phyloP scores from a whole-genome alignment of 2,888 invertebrate genomes.

The Agonum fuliginosum region DNA sequence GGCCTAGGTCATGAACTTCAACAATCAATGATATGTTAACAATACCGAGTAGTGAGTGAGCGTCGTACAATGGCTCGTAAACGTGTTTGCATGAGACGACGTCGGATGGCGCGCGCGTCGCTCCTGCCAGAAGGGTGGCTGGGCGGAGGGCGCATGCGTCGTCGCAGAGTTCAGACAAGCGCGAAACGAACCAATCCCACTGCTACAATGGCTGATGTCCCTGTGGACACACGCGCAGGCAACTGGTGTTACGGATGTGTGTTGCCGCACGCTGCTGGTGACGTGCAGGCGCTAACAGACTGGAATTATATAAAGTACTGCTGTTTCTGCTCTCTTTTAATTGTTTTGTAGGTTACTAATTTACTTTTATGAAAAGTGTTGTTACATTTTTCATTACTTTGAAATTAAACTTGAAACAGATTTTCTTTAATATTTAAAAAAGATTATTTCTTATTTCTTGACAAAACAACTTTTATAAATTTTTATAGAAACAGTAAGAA shows the following conservation, averaged over 20 bases:
- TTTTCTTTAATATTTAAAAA: too few species aligned
- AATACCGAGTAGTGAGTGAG: slow-evolving; percentile 66
- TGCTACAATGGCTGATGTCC: slow-evolving; percentile 69
- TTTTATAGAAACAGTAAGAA: too few species aligned
- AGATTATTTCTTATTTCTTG: too few species aligned
- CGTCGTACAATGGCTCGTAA: slow-evolving; percentile 71
- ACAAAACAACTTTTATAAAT: too few species aligned
- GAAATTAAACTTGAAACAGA: too few species aligned
- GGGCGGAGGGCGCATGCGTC: slow-evolving; percentile 62
- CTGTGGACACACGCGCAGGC: slow-evolving; percentile 64
- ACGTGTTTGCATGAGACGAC: slow-evolving; percentile 71
- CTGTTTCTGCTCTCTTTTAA: too few species aligned
- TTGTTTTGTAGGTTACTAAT: too few species aligned
- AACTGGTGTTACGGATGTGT: slow-evolving; percentile 65
- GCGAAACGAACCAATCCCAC: slow-evolving; percentile 68
- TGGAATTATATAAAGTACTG: too few species aligned
- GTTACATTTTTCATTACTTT: too few species aligned
- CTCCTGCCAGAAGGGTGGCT: slow-evolving; percentile 30
- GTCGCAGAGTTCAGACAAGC: slow-evolving; percentile 64
- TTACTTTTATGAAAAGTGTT: too few species aligned
- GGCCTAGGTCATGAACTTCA: slow-evolving; percentile 71
- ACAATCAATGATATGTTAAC: slow-evolving; percentile 73
- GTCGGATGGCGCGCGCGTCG: slow-evolving; percentile 47
- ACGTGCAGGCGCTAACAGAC: neutral
- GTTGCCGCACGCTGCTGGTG: slow-evolving; percentile 12